A percentile compares a stretch with the other conserved stretches of the same genome.
Conservation (phyloP, 1,140 invertebrate species). For the Adelges cooleyi region DNA sequence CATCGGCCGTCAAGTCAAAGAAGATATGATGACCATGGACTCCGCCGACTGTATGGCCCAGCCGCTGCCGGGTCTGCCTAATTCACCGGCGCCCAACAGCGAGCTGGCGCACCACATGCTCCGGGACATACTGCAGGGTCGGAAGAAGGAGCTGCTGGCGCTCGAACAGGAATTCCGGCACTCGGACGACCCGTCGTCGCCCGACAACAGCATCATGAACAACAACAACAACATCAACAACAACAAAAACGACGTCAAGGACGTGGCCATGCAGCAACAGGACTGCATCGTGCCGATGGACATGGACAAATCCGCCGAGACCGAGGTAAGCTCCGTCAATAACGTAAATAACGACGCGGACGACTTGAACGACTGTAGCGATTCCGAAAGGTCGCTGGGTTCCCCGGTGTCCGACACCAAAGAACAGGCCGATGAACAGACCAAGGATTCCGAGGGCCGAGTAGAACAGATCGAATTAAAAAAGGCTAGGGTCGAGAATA, state of each 20-base stretch:
- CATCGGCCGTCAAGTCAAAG: slow-evolving; percentile 57
- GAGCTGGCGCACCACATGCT: slow-evolving; percentile 57
- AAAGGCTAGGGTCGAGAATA: slow-evolving; percentile 84
- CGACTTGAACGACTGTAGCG: slow-evolving; percentile 43
- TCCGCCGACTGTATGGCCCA: slow-evolving; percentile 29
- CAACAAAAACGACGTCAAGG: slow-evolving; percentile 26
- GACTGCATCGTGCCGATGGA: slow-evolving; percentile 35
- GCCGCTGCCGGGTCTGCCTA: slow-evolving; percentile 34
- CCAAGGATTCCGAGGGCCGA: slow-evolving; percentile 41
- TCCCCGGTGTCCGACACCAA: slow-evolving; percentile 43
- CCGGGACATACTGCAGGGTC: slow-evolving; percentile 66
- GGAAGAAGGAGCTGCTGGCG: slow-evolving; percentile 60
- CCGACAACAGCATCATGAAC: slow-evolving; percentile 43
- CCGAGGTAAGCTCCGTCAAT: slow-evolving; percentile 28
- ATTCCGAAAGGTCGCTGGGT: slow-evolving; percentile 54
- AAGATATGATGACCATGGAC: slow-evolving; percentile 35
- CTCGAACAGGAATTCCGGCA: slow-evolving; percentile 48
- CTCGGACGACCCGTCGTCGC: slow-evolving; percentile 36
- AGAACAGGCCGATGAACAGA: slow-evolving; percentile 44
- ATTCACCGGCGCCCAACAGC: slow-evolving; percentile 41
- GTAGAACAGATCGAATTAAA: slow-evolving; percentile 57
- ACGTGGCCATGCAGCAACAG: slow-evolving; percentile 36
- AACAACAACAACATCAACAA: slow-evolving; percentile 41
- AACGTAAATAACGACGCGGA: slow-evolving; percentile 34
- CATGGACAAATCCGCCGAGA: neutral